phyloP scores from a whole-genome alignment of 2,113 vertebrate genomes.

The Pluvianellus socialis region DNA sequence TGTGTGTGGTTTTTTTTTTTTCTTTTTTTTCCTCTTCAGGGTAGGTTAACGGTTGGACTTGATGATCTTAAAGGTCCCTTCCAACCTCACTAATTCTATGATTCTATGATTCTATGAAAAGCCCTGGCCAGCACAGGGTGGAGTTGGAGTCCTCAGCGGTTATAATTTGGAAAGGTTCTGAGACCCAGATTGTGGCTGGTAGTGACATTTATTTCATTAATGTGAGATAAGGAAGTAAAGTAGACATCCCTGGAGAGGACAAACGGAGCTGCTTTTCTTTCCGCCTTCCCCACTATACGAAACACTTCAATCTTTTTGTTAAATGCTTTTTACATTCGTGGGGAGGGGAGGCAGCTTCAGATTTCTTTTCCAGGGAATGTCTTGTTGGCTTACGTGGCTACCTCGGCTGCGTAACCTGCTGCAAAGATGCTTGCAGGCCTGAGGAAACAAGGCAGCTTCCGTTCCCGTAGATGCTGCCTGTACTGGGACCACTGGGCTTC shows the following conservation, averaged over 20 bases:
- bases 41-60: no score
- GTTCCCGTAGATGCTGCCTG: neutral
- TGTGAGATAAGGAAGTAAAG: neutral
- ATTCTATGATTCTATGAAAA: no score
- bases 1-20: no score
- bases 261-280: neutral
- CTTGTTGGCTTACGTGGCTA: neutral
- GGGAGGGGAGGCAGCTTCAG: neutral
- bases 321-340: neutral
- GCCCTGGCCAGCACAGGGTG: neutral
- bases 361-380: neutral
- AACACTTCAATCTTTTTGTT: neutral
- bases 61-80: no score
- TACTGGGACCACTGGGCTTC: neutral
- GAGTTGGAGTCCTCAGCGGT: neutral
- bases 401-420: neutral
- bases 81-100: no score
- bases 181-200: neutral
- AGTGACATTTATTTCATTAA: neutral
- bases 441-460: neutral
- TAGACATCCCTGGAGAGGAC: neutral
- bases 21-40: no score
- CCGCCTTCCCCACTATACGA: neutral
- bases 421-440: neutral
- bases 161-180: neutral